These are phyloP conservation scores for Hipposideros larvatus DNA, from an alignment of 2,797 vertebrate genomes.

Conservation along the genomic window DNA sequence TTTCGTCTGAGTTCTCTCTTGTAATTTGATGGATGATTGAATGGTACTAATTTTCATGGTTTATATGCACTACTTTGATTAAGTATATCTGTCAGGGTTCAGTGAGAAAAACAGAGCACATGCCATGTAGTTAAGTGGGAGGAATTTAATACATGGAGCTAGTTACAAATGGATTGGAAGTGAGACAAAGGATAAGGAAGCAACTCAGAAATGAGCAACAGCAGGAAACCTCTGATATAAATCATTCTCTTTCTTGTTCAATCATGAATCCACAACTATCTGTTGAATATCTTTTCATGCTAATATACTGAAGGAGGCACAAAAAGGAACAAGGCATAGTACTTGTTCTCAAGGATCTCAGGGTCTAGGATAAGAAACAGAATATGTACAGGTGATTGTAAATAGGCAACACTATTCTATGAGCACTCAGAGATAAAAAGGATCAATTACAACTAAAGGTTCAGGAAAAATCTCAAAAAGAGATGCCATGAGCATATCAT, in stretches of 20 bases:
- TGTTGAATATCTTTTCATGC: background rate
- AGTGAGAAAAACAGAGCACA: background rate
- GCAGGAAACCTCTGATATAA: background rate
- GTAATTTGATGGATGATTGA: background rate
- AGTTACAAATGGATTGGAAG: background rate
- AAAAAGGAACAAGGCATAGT: background rate
- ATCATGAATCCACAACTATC: background rate
- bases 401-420: background rate
- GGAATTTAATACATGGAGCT: background rate
- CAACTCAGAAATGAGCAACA: background rate
- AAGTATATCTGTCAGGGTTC: slow-evolving; percentile 9
- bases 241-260: background rate
- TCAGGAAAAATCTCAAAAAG: background rate
- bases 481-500: background rate
- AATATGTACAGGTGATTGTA: background rate
- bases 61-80: background rate
- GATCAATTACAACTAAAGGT: background rate
- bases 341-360: background rate
- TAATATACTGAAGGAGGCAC: background rate
- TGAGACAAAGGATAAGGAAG: background rate
- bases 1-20: background rate
- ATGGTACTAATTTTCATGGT: background rate
- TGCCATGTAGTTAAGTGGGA: background rate
- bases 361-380: background rate
- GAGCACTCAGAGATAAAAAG: background rate